Evolutionary conservation across 2,797 vertebrate species (phyloP).

Genomic region (Crocodylus rhombifer): DNA sequence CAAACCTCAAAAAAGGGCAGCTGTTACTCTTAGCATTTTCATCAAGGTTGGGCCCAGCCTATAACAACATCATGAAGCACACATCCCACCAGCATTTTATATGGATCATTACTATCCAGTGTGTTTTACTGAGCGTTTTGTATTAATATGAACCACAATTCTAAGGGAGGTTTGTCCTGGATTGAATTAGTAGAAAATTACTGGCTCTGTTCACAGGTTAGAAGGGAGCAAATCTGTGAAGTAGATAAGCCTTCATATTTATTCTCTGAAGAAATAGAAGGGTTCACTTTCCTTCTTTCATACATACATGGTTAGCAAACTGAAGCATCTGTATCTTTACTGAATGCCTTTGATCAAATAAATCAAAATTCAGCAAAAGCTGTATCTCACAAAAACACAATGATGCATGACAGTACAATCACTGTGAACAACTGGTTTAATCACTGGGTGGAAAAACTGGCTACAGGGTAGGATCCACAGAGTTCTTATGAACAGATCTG

Average conservation of each 20-base stretch:
- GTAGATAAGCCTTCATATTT: not conserved
- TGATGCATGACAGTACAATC: not conserved
- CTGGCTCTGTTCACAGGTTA: not conserved
- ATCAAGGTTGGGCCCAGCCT: fast-evolving
- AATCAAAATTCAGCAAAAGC: not conserved
- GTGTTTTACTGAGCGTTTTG: not conserved
- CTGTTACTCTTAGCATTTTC: not conserved
- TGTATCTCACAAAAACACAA: not conserved
- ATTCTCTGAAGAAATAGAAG: not conserved
- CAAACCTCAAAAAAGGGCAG: not conserved
- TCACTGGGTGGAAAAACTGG: too few species aligned
- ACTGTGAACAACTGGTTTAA: not conserved
- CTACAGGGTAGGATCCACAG: too few species aligned
- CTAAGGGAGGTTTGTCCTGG: not conserved
- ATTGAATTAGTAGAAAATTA: too few species aligned
- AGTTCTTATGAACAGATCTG: too few species aligned
- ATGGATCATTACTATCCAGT: not conserved
- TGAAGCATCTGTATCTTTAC: not conserved
- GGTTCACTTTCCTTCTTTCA: not conserved
- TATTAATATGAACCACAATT: not conserved
- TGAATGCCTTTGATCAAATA: not conserved
- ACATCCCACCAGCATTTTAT: not conserved
- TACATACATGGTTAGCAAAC: not conserved
- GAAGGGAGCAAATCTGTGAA: not conserved
- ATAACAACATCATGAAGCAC: not conserved